A percentile compares a stretch with the other conserved stretches of the same genome.
Evolutionary conservation across 2,113 vertebrate genomes (phyloP).

Genomic region (Pogonocichla stellata): DNA sequence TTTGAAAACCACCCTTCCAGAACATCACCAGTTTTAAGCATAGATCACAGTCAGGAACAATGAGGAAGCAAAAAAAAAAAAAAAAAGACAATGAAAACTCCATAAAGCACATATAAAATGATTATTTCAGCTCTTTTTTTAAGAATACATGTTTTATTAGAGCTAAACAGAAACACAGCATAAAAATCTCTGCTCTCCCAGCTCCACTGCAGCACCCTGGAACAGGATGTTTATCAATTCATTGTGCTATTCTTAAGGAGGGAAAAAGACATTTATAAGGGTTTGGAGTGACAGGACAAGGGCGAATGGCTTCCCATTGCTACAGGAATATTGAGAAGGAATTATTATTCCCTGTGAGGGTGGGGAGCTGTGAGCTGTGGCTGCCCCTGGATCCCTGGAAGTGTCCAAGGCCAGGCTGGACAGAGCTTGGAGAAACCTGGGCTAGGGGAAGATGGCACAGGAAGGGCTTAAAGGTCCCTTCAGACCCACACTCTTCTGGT

Average conservation of each 20-base stretch:
- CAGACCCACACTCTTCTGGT: accelerated
- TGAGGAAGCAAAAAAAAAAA: accelerated
- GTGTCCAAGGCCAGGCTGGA: neutral
- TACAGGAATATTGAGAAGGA: neutral
- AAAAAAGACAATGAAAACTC: neutral
- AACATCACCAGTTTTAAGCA: neutral
- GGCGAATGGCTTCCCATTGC: neutral
- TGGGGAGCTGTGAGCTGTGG: neutral
- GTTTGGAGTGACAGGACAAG: neutral
- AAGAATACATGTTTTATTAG: neutral
- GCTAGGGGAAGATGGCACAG: accelerated
- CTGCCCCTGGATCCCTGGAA: neutral
- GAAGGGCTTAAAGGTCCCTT: neutral
- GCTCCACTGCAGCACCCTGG: neutral
- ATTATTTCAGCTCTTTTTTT: neutral
- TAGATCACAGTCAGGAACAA: accelerated
- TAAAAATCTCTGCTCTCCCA: neutral
- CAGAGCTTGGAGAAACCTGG: accelerated
- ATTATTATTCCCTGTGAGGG: accelerated
- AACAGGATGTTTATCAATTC: neutral
- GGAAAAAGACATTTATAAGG: accelerated
- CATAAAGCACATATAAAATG: accelerated
- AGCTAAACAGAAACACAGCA: neutral
- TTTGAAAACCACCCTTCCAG: neutral
- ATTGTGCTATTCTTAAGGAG: accelerated